Percentiles rank a stretch among this genome's conserved stretches.
Conservation (phyloP, 2,797 vertebrate genomes). For the Sebastolobus altivelis region DNA sequence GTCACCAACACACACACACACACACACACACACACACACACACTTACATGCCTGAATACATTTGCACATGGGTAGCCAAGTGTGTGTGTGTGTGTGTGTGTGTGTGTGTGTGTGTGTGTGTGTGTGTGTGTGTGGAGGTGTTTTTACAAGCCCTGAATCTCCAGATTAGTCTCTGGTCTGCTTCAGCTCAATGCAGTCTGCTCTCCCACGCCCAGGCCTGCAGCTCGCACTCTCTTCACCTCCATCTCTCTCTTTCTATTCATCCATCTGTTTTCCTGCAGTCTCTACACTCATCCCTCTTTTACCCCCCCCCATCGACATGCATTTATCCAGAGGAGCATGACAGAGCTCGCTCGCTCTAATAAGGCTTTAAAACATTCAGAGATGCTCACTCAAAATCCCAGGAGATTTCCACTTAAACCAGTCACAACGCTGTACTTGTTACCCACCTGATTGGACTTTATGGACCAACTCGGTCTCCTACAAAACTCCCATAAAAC, state of each 20-base stretch:
- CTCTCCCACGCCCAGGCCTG: conserved; percentile 75
- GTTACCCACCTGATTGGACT: no score
- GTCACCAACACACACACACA: conserved; percentile 16
- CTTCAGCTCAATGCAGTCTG: conserved; percentile 81
- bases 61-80: conserved; percentile 27
- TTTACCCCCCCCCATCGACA: neutral
- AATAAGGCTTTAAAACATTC: neutral
- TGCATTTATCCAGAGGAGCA: conserved; percentile 5
- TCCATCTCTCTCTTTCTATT: conserved; percentile 18
- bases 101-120: conserved; percentile 20
- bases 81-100: conserved; percentile 24
- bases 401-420: neutral
- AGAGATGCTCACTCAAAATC: neutral
- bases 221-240: conserved; percentile 32
- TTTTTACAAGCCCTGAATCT: conserved; percentile 78
- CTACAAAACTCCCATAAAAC: no score
- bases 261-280: conserved; percentile 24
- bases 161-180: conserved; percentile 84
- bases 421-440: neutral
- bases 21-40: no score
- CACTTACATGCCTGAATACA: conserved; percentile 26
- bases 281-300: conserved; percentile 12
- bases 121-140: conserved; percentile 53
- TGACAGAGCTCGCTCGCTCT: conserved; percentile 2
- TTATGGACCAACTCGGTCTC: no score